These are phyloP conservation scores for Fragum fragum DNA, from an alignment of 2,888 invertebrate species.

Conservation along the genomic window DNA sequence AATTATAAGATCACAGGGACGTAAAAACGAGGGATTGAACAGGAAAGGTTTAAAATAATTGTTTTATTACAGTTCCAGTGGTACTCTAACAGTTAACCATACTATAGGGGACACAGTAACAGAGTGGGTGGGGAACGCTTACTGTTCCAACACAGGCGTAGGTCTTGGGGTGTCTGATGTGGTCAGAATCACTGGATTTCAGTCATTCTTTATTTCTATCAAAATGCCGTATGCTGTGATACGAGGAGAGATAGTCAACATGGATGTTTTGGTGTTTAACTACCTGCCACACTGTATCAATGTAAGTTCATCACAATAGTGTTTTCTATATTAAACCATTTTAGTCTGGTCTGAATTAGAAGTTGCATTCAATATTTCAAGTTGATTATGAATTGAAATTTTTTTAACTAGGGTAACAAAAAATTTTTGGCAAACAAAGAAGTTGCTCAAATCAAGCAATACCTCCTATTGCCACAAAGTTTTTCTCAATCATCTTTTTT, in stretches of 20 bases:
- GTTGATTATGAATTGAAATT: no score
- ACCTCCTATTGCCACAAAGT: slow-evolving; percentile 6
- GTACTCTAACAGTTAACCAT: slow-evolving; percentile 64
- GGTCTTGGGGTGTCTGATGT: slow-evolving; percentile 88
- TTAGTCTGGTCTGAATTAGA: neutral
- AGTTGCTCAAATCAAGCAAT: slow-evolving; percentile 3
- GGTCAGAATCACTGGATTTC: slow-evolving; percentile 89
- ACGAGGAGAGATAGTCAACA: slow-evolving; percentile 90
- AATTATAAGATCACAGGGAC: no score
- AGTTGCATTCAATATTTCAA: no score
- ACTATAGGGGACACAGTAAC: slow-evolving; percentile 89
- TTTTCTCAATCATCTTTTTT: neutral
- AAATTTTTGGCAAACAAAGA: slow-evolving; percentile 14
- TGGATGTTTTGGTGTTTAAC: slow-evolving; percentile 91
- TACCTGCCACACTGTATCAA: slow-evolving; percentile 91
- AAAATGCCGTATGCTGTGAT: slow-evolving; percentile 91
- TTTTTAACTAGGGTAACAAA: neutral
- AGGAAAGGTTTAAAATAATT: no score
- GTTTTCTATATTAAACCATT: neutral
- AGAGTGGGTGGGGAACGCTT: slow-evolving; percentile 89
- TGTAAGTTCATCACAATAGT: slow-evolving; percentile 87
- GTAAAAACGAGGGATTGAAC: no score
- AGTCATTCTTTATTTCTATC: slow-evolving; percentile 92
- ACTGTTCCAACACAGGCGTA: slow-evolving; percentile 88
- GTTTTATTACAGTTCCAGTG: slow-evolving; percentile 71